Evolutionary conservation across 1,140 invertebrate species (phyloP).

Genomic region (Dendrolimus kikuchii): DNA sequence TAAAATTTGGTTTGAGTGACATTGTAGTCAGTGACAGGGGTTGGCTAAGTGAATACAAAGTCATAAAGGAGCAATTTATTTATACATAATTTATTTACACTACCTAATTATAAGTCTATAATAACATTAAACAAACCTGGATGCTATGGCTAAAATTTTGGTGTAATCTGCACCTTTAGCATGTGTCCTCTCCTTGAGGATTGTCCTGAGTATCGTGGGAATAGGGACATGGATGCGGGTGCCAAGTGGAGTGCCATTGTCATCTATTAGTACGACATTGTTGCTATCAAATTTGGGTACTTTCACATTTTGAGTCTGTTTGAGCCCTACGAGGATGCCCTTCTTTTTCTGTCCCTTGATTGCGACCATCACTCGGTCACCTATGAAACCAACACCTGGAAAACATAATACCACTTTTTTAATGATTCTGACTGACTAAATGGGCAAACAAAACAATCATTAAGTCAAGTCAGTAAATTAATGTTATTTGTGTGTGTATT

Average conservation of each 20-base stretch:
- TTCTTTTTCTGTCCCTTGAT: slow-evolving; percentile 98
- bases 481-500: background rate
- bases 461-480: no score
- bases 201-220: slow-evolving; percentile 91
- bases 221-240: slow-evolving; percentile 96
- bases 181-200: slow-evolving; percentile 86
- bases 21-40: no score
- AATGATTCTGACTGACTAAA: no score
- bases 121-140: slow-evolving; percentile 87
- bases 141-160: slow-evolving; percentile 94
- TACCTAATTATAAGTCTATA: slow-evolving; percentile 18
- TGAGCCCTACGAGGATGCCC: slow-evolving; percentile 94
- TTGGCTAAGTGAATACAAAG: background rate
- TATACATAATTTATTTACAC: slow-evolving; percentile 19
- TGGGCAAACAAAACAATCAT: no score
- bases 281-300: slow-evolving; percentile 97
- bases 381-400: slow-evolving; percentile 73
- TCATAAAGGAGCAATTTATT: slow-evolving; percentile 15
- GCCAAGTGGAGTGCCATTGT: slow-evolving; percentile 93
- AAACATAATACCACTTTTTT: slow-evolving; percentile 13
- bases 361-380: slow-evolving; percentile 94
- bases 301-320: slow-evolving; percentile 86
- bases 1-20: no score
- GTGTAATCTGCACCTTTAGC: slow-evolving; percentile 94
- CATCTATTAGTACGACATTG: slow-evolving; percentile 96